Conservation (phyloP, 2,797 vertebrate species). For the Prionace glauca region DNA sequence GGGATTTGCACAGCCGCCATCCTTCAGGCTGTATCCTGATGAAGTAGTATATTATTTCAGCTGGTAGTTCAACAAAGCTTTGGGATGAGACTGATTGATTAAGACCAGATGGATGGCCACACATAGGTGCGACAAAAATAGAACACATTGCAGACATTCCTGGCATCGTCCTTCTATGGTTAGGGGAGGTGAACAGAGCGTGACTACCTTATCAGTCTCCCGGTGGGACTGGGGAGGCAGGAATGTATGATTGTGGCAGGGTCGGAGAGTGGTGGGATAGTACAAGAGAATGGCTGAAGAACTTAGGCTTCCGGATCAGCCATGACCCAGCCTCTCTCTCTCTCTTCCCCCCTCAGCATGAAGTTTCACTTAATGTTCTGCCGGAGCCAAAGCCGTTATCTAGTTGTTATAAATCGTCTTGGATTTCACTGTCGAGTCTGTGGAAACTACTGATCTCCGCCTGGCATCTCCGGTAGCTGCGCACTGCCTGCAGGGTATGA, state of each 20-base stretch:
- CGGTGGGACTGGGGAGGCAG: conserved; percentile 59
- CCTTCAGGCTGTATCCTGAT: conserved; percentile 57
- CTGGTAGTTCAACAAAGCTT: conserved; percentile 70
- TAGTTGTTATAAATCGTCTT: conserved; percentile 72
- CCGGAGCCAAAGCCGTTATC: conserved; percentile 61
- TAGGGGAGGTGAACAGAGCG: conserved; percentile 55
- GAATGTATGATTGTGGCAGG: conserved; percentile 50
- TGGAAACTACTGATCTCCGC: conserved; percentile 49
- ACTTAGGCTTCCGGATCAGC: not conserved
- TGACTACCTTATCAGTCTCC: conserved; percentile 63
- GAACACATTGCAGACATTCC: conserved; percentile 78
- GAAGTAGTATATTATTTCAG: conserved; percentile 79
- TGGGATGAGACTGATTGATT: conserved; percentile 79
- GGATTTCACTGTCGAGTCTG: conserved; percentile 65
- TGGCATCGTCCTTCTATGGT: conserved; percentile 64
- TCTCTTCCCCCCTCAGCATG: conserved; percentile 51
- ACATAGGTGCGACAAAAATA: conserved; percentile 83
- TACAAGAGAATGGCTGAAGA: not conserved
- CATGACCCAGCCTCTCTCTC: conserved; percentile 30
- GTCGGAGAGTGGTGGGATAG: not conserved
- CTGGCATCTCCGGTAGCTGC: conserved; percentile 47
- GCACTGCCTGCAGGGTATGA: conserved; percentile 45
- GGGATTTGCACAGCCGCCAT: conserved; percentile 46
- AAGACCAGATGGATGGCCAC: conserved; percentile 84
- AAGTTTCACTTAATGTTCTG: conserved; percentile 54